A percentile compares a stretch with the other conserved stretches of the same genome.
Conservation (phyloP, 2,113 vertebrate genomes). For the Jaculus jaculus region DNA sequence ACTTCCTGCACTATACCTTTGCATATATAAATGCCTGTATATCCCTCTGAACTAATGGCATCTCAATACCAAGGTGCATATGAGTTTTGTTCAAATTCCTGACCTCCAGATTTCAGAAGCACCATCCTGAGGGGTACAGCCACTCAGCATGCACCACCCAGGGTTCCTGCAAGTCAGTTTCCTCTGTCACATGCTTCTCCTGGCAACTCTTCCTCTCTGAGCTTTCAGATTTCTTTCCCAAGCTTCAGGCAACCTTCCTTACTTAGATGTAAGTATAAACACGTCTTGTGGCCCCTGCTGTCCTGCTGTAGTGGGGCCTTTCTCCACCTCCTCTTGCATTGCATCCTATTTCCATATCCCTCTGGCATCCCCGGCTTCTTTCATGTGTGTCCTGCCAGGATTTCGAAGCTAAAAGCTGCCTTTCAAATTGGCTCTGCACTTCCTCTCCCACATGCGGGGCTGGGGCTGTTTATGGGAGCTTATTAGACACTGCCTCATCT, state of each 20-base stretch:
- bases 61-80: accelerated
- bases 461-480: slow-evolving; percentile 30
- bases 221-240: slow-evolving; percentile 1
- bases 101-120: background rate
- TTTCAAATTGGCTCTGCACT: slow-evolving; percentile 6
- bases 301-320: background rate
- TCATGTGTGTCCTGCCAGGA: slow-evolving; percentile 41
- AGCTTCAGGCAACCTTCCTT: background rate
- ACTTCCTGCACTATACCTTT: background rate
- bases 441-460: slow-evolving; percentile 36
- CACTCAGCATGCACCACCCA: background rate
- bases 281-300: background rate
- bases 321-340: background rate
- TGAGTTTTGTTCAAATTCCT: background rate
- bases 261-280: background rate
- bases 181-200: background rate
- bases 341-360: background rate
- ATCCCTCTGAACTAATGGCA: background rate
- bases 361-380: slow-evolving; percentile 11
- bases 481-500: background rate
- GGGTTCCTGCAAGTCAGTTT: background rate
- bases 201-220: background rate
- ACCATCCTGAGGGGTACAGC: background rate
- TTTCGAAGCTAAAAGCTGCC: slow-evolving; percentile 18
- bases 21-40: background rate